Percentiles rank a stretch among this genome's conserved stretches.
Evolutionary conservation across 2,797 vertebrate genomes (phyloP).

Genomic region (Rhabdophis nuchalis): DNA sequence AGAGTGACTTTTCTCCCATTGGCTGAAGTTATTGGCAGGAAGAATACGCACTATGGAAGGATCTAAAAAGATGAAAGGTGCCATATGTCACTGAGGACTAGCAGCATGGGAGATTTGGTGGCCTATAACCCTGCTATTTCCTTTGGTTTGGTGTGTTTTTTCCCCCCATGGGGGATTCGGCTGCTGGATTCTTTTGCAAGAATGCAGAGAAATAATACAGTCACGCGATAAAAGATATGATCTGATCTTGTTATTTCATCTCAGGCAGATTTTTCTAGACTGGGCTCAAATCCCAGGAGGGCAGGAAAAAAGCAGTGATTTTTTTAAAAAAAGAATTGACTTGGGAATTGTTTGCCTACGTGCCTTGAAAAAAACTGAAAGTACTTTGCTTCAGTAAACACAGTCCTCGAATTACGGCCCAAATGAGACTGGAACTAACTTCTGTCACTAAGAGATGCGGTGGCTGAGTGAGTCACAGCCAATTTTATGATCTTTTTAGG

Average conservation of each 20-base stretch:
- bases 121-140: background rate
- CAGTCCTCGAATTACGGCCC: background rate
- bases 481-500: background rate
- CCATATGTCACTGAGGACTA: background rate
- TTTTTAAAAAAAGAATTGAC: rapidly evolving
- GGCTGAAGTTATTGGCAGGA: background rate
- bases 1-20: background rate
- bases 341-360: background rate
- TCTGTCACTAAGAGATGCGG: background rate
- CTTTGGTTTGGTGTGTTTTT: background rate
- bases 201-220: background rate
- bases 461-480: background rate
- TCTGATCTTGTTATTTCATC: background rate
- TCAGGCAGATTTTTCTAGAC: background rate
- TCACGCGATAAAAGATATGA: rapidly evolving
- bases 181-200: background rate
- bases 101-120: background rate
- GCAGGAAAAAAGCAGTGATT: background rate
- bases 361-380: background rate
- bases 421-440: background rate
- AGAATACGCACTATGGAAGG: no score
- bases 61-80: background rate
- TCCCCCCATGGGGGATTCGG: rapidly evolving
- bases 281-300: background rate
- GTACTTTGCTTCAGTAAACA: background rate